Percentiles rank a stretch among this genome's conserved stretches.
phyloP scores from a whole-genome alignment of 2,888 invertebrate species.

The Ecliptopera silaceata region DNA sequence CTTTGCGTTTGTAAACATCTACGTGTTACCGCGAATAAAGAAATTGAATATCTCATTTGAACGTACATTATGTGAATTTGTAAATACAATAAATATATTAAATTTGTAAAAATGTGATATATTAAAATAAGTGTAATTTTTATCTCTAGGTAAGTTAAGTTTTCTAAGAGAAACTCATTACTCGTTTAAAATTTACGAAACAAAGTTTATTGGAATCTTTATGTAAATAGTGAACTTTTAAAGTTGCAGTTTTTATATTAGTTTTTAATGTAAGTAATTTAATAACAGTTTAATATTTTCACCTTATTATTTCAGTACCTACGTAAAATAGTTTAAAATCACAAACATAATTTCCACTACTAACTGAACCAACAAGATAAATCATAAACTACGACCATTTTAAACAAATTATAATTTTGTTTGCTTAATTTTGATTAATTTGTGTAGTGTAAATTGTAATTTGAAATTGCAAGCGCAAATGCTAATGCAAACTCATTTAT shows the following conservation, averaged over 20 bases:
- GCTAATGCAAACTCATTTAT: not conserved
- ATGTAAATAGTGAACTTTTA: slow-evolving; percentile 26
- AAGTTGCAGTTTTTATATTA: slow-evolving; percentile 30
- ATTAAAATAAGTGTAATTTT: slow-evolving; percentile 37
- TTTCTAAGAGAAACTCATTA: slow-evolving; percentile 47
- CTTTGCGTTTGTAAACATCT: slow-evolving; percentile 36
- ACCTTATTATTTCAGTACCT: no score
- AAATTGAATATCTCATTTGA: slow-evolving; percentile 27
- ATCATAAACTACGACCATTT: slow-evolving; percentile 1
- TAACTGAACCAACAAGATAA: not conserved
- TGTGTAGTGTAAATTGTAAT: not conserved
- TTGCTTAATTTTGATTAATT: not conserved
- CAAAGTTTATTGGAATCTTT: slow-evolving; percentile 29
- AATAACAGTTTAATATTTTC: no score
- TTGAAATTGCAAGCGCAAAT: not conserved
- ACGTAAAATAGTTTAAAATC: not conserved
- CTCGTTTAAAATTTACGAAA: slow-evolving; percentile 12
- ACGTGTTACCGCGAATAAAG: slow-evolving; percentile 13
- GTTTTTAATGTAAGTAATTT: not conserved
- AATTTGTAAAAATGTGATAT: slow-evolving; percentile 57
- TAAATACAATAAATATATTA: slow-evolving; percentile 30
- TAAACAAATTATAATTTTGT: not conserved
- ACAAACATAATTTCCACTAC: not conserved
- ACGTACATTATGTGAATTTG: slow-evolving; percentile 31
- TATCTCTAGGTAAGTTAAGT: slow-evolving; percentile 39